These are phyloP conservation scores for Numida meleagris DNA, from an alignment of 2,113 vertebrate species.

Conservation along the genomic window DNA sequence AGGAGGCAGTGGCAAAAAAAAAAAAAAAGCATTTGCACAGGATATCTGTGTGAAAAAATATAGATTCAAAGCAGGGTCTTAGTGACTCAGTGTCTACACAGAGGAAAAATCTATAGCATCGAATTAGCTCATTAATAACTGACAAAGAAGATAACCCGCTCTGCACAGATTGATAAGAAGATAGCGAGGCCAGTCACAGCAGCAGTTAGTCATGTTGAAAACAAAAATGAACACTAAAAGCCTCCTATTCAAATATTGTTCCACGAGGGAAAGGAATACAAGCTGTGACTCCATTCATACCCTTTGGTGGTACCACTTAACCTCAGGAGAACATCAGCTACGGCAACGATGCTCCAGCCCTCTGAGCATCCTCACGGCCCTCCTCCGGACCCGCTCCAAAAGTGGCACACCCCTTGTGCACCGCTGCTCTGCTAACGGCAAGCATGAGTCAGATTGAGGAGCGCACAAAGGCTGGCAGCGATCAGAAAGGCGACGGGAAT, in stretches of 20 bases:
- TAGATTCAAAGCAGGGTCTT: background rate
- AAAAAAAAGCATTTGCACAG: background rate
- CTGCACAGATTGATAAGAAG: background rate
- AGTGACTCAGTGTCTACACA: background rate
- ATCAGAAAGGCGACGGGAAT: background rate
- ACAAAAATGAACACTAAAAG: background rate
- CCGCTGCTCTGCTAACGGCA: background rate
- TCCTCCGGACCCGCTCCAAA: background rate
- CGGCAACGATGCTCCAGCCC: background rate
- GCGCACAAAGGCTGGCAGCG: accelerated
- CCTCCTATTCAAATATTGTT: background rate
- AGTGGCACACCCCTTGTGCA: background rate
- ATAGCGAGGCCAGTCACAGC: accelerated
- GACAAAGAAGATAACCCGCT: background rate
- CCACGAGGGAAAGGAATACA: background rate
- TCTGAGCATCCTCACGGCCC: too few species aligned
- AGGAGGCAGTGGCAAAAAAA: background rate
- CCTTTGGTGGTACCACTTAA: background rate
- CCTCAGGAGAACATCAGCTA: background rate
- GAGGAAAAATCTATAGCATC: background rate
- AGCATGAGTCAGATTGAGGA: background rate
- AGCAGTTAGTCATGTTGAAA: background rate
- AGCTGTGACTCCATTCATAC: background rate
- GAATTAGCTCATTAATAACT: background rate
- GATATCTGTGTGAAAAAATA: background rate